phyloP scores from a whole-genome alignment of 2,888 invertebrate species.

The Chymomyza caudatula region DNA sequence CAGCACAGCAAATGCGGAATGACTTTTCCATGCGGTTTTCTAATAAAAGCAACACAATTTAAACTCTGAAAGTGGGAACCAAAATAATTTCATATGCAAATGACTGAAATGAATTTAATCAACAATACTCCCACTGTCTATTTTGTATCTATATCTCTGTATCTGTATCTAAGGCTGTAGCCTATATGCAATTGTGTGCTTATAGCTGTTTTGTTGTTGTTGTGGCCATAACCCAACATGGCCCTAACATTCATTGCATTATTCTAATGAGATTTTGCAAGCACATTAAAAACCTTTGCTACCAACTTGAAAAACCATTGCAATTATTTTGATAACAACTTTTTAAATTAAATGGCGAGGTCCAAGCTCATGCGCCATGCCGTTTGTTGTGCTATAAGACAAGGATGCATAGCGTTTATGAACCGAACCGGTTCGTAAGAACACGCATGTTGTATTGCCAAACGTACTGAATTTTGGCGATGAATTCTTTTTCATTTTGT shows the following conservation, averaged over 20 bases:
- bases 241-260: constrained; percentile 45
- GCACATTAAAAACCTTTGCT: constrained; percentile 15
- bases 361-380: constrained; percentile 34
- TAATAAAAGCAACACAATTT: constrained; percentile 39
- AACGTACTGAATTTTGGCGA: no score
- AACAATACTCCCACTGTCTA: constrained; percentile 52
- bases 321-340: constrained; percentile 70
- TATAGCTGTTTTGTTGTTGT: neutral
- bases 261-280: constrained; percentile 68
- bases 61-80: constrained; percentile 4
- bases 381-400: no score
- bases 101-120: constrained; percentile 70
- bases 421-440: neutral
- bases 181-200: neutral
- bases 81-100: constrained; percentile 67
- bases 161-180: neutral
- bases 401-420: neutral
- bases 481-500: no score
- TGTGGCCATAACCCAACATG: neutral
- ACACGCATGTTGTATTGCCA: neutral
- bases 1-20: constrained; percentile 33
- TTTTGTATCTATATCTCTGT: neutral
- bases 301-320: constrained; percentile 37
- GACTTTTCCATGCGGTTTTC: constrained; percentile 68
- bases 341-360: constrained; percentile 67